Conservation (phyloP, 1,140 invertebrate species). For the Pogonomyrmex barbatus region DNA sequence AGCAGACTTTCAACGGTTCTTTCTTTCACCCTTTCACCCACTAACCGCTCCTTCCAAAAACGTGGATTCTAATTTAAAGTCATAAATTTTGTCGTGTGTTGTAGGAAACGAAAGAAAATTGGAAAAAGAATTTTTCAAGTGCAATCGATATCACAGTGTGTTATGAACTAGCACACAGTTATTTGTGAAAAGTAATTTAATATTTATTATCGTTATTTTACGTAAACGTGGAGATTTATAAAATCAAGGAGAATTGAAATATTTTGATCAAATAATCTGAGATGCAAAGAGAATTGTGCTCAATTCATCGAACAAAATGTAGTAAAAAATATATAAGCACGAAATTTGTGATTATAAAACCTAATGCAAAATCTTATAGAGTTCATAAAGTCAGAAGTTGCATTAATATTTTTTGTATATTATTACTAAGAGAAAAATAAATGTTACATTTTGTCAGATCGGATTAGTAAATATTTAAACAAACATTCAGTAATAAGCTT, state of each 20-base stretch:
- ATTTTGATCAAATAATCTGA: neutral
- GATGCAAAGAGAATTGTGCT: neutral
- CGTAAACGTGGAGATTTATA: neutral
- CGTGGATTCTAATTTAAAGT: neutral
- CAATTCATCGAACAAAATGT: slow-evolving; percentile 1
- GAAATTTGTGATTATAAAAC: neutral
- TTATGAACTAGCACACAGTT: neutral
- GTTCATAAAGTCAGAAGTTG: neutral
- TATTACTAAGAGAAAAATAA: neutral
- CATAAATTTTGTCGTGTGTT: neutral
- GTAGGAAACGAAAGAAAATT: neutral
- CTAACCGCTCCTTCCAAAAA: neutral
- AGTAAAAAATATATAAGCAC: neutral
- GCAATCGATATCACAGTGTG: neutral
- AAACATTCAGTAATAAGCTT: neutral
- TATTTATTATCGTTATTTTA: neutral
- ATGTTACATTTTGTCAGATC: neutral
- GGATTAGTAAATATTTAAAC: neutral
- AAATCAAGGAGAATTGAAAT: neutral
- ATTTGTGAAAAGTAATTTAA: neutral
- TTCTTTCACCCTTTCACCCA: no score
- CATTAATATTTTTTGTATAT: neutral
- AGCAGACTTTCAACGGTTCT: neutral
- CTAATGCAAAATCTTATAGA: neutral
- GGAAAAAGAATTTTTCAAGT: neutral